Base-by-base conservation (phyloP, 2,113 vertebrate genomes). In the Callaeas wilsoni region DNA sequence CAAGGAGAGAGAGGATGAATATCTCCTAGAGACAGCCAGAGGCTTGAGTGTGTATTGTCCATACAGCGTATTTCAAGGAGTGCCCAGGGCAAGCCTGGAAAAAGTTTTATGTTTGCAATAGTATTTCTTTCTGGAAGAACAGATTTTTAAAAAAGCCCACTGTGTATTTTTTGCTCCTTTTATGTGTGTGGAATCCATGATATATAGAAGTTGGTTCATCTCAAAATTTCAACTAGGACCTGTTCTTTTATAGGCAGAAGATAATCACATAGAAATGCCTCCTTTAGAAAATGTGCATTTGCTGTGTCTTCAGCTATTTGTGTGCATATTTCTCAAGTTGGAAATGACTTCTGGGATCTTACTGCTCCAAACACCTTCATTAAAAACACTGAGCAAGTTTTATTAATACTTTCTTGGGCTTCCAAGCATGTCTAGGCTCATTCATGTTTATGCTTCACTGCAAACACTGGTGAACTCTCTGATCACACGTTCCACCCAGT, bases 1-100 rank as follows among this genome's bases (percentile, higher is more conserved):
- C 96, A 95, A 96, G 89, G 65, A 89, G 93, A 90, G 90, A 74
- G 89, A 96, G 86, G 86, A 87, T 85, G 93, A 84, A 52, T 89
- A 87, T 90, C 55, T 84, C 93, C 73, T 20, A 39, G 78, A 95
- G 55, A 93, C 46, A 89, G 56, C 37, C 57, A 90, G 80, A 85
- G 69, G 59, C 87, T 62, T 78, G 90, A 86, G 9, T 57, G 60
- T 0, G 0, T 50, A 68, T 92, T 96, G 93, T 95, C 80, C 73
- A 92, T 79, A 80, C 32, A 90, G 37, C 1, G 4, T 87, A 76
- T 94, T 89, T 94, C 91, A 93, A 94, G 84, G 80, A 92, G 84
- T 76, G 84, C 87, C 87, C 93, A 91, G 80, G 76, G 90, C 90
- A 95, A 96, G 55, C 65, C 87, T 86, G 68, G 71, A 76, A 95